phyloP scores from a whole-genome alignment of 2,113 vertebrate species.

The Acanthisitta chloris region DNA sequence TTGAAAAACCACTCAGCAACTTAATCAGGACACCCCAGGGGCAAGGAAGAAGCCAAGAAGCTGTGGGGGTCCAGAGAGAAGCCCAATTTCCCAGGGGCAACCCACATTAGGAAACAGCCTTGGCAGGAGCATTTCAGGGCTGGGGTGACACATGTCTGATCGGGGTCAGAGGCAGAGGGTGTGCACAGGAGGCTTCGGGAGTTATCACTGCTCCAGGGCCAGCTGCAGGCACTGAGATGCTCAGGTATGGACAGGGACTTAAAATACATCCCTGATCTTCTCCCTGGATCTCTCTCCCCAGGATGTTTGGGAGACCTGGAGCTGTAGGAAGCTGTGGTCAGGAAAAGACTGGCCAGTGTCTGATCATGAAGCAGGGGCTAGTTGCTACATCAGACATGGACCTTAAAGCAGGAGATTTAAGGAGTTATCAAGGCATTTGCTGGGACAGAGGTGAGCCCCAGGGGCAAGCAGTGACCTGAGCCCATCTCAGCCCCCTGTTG shows the following conservation, averaged over 20 bases:
- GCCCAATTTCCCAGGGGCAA: background rate
- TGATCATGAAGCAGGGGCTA: rapidly evolving
- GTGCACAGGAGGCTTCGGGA: background rate
- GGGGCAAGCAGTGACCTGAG: background rate
- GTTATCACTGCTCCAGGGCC: background rate
- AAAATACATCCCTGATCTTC: background rate
- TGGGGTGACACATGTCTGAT: rapidly evolving
- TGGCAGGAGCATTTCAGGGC: rapidly evolving
- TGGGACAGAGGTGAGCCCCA: background rate
- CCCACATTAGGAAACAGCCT: background rate
- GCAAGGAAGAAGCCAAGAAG: background rate
- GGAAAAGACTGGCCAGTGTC: background rate
- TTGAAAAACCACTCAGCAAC: background rate
- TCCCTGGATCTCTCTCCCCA: background rate
- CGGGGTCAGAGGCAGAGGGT: background rate
- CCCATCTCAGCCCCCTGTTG: background rate
- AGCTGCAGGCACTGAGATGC: background rate
- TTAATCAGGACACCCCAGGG: background rate
- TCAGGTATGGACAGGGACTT: background rate
- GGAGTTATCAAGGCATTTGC: background rate
- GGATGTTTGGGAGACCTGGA: background rate
- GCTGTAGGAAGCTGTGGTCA: background rate
- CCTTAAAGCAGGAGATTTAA: background rate
- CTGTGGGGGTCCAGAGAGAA: background rate
- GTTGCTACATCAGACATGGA: rapidly evolving